Evolutionary conservation across 2,797 vertebrate genomes (phyloP).

Genomic region (Diceros bicornis): DNA sequence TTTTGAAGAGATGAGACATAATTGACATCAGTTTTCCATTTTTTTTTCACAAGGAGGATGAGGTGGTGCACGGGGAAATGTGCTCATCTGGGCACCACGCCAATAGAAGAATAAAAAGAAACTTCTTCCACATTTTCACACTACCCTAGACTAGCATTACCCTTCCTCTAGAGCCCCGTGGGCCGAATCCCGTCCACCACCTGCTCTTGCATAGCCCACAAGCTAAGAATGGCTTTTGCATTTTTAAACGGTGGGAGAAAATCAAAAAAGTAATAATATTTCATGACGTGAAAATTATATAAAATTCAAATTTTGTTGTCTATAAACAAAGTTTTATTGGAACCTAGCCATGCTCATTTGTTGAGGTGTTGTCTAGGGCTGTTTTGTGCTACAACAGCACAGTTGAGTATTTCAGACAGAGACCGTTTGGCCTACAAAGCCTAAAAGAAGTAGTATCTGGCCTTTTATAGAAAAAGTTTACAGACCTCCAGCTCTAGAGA

Average conservation of each 20-base stretch:
- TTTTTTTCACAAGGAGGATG: not conserved
- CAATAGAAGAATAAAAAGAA: not conserved
- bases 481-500: not conserved
- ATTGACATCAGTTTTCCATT: not conserved
- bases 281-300: not conserved
- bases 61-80: not conserved
- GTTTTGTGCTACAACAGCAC: not conserved
- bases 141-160: fast-evolving
- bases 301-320: constrained; percentile 39
- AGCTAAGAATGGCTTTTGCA: not conserved
- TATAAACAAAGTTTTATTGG: not conserved
- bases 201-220: not conserved
- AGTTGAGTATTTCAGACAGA: not conserved
- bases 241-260: not conserved
- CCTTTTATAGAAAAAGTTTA: not conserved
- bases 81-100: not conserved
- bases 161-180: not conserved
- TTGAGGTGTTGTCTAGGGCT: not conserved
- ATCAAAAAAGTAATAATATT: not conserved
- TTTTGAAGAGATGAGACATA: not conserved
- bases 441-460: not conserved
- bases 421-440: not conserved
- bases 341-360: not conserved
- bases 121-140: not conserved
- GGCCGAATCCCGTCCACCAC: not conserved